Conservation (phyloP, 2,888 invertebrate species). For the Hypena proboscidalis region DNA sequence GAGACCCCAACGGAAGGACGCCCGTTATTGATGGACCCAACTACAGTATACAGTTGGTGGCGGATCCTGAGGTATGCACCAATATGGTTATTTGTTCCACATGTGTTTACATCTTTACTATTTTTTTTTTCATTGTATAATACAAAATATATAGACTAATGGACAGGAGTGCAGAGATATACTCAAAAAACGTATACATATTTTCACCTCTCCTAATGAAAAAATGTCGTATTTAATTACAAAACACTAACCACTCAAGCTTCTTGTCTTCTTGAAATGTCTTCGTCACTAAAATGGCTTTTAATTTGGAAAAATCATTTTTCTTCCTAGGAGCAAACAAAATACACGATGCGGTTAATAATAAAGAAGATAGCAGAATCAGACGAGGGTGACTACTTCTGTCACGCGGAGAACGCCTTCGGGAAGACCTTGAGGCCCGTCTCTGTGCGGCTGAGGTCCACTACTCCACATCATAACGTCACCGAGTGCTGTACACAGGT, state of each 20-base stretch:
- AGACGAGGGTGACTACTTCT: slow-evolving; percentile 93
- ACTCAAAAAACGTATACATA: no score
- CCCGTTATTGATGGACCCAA: slow-evolving; percentile 92
- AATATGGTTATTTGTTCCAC: neutral
- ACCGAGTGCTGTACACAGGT: slow-evolving; percentile 90
- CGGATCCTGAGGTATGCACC: slow-evolving; percentile 84
- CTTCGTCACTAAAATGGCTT: no score
- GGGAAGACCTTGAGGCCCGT: slow-evolving; percentile 90
- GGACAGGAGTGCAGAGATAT: no score
- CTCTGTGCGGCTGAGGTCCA: slow-evolving; percentile 88
- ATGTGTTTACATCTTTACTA: neutral
- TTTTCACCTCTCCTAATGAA: no score
- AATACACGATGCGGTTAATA: slow-evolving; percentile 90
- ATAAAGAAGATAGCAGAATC: slow-evolving; percentile 89
- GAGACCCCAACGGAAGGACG: slow-evolving; percentile 89
- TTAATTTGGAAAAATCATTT: neutral
- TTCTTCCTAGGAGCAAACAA: slow-evolving; percentile 83
- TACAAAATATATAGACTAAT: no score
- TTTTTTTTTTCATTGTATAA: no score
- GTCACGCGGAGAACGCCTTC: slow-evolving; percentile 93
- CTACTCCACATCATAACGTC: slow-evolving; percentile 88
- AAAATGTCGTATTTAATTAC: no score
- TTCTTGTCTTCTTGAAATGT: no score
- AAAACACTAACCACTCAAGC: no score
- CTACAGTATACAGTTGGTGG: slow-evolving; percentile 87